phyloP scores from a whole-genome alignment of 1,140 invertebrate species.

The Archivesica marissinica region DNA sequence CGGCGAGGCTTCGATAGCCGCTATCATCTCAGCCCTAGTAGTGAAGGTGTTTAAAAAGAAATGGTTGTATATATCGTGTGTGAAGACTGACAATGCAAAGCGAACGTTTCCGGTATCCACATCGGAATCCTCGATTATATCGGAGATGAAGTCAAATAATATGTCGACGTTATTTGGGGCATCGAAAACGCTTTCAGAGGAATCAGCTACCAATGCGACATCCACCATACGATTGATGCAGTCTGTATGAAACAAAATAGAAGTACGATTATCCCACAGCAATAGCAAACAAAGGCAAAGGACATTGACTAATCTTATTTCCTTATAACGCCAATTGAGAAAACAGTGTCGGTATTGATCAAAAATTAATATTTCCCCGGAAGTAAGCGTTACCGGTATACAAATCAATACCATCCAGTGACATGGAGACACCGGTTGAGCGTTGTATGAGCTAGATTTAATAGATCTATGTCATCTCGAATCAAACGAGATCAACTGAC shows the following conservation, averaged over 20 bases:
- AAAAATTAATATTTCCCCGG: neutral
- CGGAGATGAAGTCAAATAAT: neutral
- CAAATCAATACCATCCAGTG: neutral
- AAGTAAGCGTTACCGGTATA: neutral
- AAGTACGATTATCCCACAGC: too few species aligned
- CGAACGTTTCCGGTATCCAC: neutral
- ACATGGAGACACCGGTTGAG: neutral
- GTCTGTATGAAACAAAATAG: neutral
- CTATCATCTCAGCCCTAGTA: neutral
- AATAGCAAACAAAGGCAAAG: too few species aligned
- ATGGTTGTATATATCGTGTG: neutral
- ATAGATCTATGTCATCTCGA: too few species aligned
- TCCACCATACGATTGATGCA: neutral
- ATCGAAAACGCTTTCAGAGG: neutral
- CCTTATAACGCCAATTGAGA: neutral
- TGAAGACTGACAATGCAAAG: neutral
- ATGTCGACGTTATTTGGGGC: neutral
- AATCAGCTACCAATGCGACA: neutral
- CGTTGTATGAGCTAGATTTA: too few species aligned
- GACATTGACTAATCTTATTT: too few species aligned
- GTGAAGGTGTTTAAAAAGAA: neutral
- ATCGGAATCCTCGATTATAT: neutral
- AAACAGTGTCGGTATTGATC: neutral
- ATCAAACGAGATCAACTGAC: too few species aligned
- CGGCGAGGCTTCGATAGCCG: neutral